Percentiles rank a stretch among this genome's conserved stretches.
Evolutionary conservation across 1,140 invertebrate genomes (phyloP).

Genomic region (Brachionus koreanus): DNA sequence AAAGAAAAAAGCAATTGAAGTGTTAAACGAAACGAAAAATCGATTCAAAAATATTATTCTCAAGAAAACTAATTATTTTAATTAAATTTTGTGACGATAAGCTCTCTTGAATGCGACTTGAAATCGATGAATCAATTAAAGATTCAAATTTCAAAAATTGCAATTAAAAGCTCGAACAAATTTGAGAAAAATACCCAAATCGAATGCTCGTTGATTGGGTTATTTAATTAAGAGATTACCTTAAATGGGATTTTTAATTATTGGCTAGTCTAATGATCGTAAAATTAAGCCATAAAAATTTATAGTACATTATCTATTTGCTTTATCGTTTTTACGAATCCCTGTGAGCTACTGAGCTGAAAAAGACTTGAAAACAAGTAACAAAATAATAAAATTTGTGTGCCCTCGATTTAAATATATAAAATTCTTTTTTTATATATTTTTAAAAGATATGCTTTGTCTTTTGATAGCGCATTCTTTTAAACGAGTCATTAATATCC

Average conservation of each 20-base stretch:
- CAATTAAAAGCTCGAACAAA: background rate
- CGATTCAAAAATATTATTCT: background rate
- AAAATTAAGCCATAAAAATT: background rate
- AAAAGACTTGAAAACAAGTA: background rate
- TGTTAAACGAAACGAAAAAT: background rate
- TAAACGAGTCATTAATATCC: background rate
- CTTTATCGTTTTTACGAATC: background rate
- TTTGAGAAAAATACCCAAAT: background rate
- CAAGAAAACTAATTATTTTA: slow-evolving; percentile 10
- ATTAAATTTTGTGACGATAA: slow-evolving; percentile 1
- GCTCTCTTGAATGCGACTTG: background rate
- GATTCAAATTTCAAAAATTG: slow-evolving; percentile 4
- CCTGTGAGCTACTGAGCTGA: background rate
- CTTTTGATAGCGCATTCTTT: background rate
- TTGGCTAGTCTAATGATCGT: background rate
- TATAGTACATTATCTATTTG: background rate
- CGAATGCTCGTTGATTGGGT: background rate
- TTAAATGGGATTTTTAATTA: background rate
- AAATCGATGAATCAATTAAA: slow-evolving; percentile 9
- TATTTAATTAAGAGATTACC: background rate
- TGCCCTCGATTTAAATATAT: background rate
- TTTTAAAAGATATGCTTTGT: background rate
- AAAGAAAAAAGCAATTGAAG: background rate
- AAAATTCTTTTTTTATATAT: background rate
- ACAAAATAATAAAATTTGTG: background rate